Percentiles rank a stretch among this genome's conserved stretches.
Evolutionary conservation across 2,888 invertebrate species (phyloP).

Genomic region (Myopa testacea): DNA sequence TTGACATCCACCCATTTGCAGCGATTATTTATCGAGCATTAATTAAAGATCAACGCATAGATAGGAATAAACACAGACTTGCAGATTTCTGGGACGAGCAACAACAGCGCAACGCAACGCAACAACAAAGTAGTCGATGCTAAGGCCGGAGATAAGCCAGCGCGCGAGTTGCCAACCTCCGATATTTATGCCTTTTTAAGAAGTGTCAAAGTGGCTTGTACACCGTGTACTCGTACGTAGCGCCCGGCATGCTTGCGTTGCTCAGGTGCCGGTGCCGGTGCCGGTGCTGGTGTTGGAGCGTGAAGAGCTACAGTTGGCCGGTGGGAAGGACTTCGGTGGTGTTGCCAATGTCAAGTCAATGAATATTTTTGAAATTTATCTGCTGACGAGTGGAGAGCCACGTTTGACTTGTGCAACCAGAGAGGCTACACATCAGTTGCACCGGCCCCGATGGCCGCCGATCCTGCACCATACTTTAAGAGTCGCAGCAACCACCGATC

Average conservation of each 20-base stretch:
- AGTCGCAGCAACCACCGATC: not conserved
- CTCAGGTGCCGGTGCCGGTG: constrained; percentile 7
- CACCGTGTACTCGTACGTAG: constrained; percentile 12
- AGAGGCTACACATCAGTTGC: not conserved
- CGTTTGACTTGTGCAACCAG: not conserved
- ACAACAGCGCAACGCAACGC: not conserved
- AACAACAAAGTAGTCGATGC: not conserved
- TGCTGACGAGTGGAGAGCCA: constrained; percentile 12
- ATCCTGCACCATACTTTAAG: not conserved
- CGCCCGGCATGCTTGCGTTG: not conserved
- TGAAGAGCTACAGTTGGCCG: not conserved
- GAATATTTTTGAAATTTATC: constrained; percentile 25
- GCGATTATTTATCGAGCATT: constrained; percentile 58
- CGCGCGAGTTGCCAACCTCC: constrained; percentile 21
- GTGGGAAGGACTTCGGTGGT: not conserved
- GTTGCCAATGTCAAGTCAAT: constrained; percentile 13
- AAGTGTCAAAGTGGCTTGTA: constrained; percentile 46
- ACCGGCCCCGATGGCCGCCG: not conserved
- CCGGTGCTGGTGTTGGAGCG: not conserved
- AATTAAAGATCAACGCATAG: constrained; percentile 57
- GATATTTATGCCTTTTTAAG: constrained; percentile 48
- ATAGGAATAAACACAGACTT: constrained; percentile 20
- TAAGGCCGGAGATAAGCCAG: constrained; percentile 12
- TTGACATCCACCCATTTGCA: constrained; percentile 56
- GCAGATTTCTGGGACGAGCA: not conserved